These are phyloP conservation scores for Chloroclystis v-ata DNA, from an alignment of 2,888 invertebrate genomes.

Conservation along the genomic window DNA sequence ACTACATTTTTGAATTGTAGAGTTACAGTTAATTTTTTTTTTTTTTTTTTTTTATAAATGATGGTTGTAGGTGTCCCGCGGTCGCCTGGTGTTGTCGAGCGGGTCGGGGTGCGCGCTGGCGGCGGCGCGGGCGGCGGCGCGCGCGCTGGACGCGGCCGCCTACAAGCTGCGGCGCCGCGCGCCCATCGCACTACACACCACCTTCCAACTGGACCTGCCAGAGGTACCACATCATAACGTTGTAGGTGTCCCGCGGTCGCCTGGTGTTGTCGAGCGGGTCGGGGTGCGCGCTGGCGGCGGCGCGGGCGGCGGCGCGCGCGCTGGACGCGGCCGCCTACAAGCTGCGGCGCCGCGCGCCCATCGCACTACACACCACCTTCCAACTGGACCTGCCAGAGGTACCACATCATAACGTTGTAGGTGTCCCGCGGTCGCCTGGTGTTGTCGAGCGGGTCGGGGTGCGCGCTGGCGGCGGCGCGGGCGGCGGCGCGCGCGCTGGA, in stretches of 20 bases:
- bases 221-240: slow-evolving; percentile 74
- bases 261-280: slow-evolving; percentile 33
- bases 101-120: slow-evolving; percentile 33
- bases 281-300: slow-evolving; percentile 36
- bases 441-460: slow-evolving; percentile 30
- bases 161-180: slow-evolving; percentile 93
- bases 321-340: slow-evolving; percentile 91
- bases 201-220: slow-evolving; percentile 91
- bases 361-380: slow-evolving; percentile 90
- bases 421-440: slow-evolving; percentile 3
- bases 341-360: slow-evolving; percentile 90
- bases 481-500: slow-evolving; percentile 76
- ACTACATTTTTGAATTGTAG: too few relatives aligned
- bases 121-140: slow-evolving; percentile 53
- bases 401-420: not conserved
- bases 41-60: too few relatives aligned
- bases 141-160: slow-evolving; percentile 85
- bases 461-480: slow-evolving; percentile 42
- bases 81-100: slow-evolving; percentile 37
- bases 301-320: slow-evolving; percentile 63
- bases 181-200: slow-evolving; percentile 90
- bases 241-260: slow-evolving; percentile 69
- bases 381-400: slow-evolving; percentile 92
- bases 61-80: slow-evolving; percentile 70
- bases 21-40: too few relatives aligned